Base-by-base conservation (phyloP, 2,797 vertebrate species). In the Galaxias olidus region DNA sequence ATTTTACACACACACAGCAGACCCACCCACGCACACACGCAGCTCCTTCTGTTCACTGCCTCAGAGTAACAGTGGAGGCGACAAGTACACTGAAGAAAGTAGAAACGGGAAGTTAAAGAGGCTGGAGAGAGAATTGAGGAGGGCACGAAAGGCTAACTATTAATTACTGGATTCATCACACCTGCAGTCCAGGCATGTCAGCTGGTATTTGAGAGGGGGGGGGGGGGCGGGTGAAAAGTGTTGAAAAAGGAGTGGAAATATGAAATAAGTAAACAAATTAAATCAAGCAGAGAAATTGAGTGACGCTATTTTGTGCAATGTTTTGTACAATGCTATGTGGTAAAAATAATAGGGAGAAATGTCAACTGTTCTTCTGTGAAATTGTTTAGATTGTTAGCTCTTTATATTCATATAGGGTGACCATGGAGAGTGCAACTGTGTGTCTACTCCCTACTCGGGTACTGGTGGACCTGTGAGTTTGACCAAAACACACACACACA, bases 391-490 rank as follows among this genome's bases (percentile, higher is more conserved):
- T 40, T 46, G 10, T 57, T 48, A 8, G 15, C 18, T 52, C 9
- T 18, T 20, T 1, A 14, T 58, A n/a, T 61, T 86, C 85, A 84
- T 63, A 1, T 75, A 98, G 97, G 97, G 97, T 41, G 93, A 92
- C 60, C 86, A 92, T 0, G 96, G 96, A 56, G 94, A 95, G 14
- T 97, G 96, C 66, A 82, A 90, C 78, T 98, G 97, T 78, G 69
- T 90, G 1, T 42, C 59, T 0, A 10, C 88, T 0, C 58, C 75
- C 10, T 76, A 86, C 57, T 17, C 65, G 45, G 88, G 88, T 56
- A 40, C 83, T 0, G 96, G 96, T 9, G 94, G 94, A 89, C 95
- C 95, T 64, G 97, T 98, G 85, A 95, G 95, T 93, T 77, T 63
- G 61, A 44, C 9, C 1, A 49, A 18, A 53, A 53, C 20, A 46